phyloP scores from a whole-genome alignment of 2,113 vertebrate genomes.

The Mormyrus lacerda region DNA sequence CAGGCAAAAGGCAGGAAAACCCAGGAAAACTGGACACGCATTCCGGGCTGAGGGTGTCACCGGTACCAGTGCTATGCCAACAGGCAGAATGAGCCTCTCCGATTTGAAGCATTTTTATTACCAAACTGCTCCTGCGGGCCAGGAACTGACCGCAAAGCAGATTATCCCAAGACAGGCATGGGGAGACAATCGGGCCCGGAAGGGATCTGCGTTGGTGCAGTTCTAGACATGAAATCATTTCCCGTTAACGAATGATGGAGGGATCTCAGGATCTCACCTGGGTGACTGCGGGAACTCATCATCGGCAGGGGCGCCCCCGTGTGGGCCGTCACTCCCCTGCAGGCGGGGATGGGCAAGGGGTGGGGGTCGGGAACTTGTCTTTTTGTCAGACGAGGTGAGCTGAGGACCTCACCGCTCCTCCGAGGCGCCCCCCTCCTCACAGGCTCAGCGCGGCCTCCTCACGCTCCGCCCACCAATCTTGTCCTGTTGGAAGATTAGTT shows the following conservation, averaged over 20 bases:
- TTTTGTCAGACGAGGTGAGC: neutral
- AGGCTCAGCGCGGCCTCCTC: neutral
- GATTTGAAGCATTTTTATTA: neutral
- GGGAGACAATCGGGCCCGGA: neutral
- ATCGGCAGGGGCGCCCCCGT: conserved; percentile 3
- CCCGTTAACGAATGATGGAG: neutral
- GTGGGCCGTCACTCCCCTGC: neutral
- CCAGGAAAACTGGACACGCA: neutral
- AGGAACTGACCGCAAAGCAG: neutral
- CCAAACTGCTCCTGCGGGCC: neutral
- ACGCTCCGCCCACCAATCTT: neutral
- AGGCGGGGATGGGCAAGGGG: conserved; percentile 3
- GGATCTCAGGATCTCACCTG: conserved; percentile 47
- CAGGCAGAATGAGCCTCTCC: neutral
- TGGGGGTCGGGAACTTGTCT: neutral
- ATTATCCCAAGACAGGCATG: neutral
- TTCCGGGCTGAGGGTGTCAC: neutral
- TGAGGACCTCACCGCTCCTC: conserved; percentile 45
- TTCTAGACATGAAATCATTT: neutral
- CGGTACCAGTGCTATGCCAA: neutral
- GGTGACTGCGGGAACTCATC: conserved; percentile 57
- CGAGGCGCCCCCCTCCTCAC: neutral
- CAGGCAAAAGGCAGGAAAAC: neutral
- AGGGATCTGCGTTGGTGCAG: neutral
- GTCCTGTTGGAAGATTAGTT: neutral